Percentiles rank a stretch among this genome's conserved stretches.
These are phyloP conservation scores for Drosophila ironensis DNA, from an alignment of 1,140 invertebrate species.

Conservation along the genomic window DNA sequence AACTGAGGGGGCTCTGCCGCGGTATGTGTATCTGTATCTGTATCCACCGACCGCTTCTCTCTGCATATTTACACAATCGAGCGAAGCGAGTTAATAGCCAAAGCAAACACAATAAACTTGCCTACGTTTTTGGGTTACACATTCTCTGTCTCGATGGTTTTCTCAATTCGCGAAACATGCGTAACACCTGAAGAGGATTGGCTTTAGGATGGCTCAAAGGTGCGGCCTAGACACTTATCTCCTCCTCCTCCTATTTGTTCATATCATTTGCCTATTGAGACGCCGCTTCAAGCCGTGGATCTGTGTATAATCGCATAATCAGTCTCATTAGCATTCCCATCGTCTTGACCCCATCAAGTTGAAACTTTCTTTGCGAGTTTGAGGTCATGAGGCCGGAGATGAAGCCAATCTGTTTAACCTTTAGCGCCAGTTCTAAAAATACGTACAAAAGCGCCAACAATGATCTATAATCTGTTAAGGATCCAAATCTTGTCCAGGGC, in stretches of 20 bases:
- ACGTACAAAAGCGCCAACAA: too few species aligned
- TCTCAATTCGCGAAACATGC: constrained; percentile 45
- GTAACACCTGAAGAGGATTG: constrained; percentile 39
- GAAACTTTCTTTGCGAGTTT: constrained; percentile 35
- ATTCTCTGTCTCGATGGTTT: constrained; percentile 23
- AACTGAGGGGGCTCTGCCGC: constrained; percentile 24
- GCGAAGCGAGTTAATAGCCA: constrained; percentile 44
- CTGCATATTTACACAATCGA: constrained; percentile 55
- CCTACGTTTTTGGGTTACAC: constrained; percentile 46
- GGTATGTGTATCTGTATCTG: constrained; percentile 4
- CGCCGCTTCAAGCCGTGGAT: constrained; percentile 11
- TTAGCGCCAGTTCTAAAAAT: constrained; percentile 16
- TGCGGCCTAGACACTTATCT: constrained; percentile 31
- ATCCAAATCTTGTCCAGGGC: too few species aligned
- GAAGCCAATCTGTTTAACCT: not conserved
- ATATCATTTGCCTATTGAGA: constrained; percentile 15
- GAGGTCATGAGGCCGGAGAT: not conserved
- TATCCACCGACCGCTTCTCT: not conserved
- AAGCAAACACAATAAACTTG: constrained; percentile 45
- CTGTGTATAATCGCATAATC: constrained; percentile 35
- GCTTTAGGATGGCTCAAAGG: constrained; percentile 28
- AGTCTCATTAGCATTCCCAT: constrained; percentile 31
- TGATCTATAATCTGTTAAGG: too few species aligned
- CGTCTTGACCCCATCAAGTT: constrained; percentile 25
- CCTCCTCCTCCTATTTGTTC: constrained; percentile 24